These are phyloP conservation scores for Oreochromis niloticus DNA, from an alignment of 2,113 vertebrate species.

Conservation along the genomic window DNA sequence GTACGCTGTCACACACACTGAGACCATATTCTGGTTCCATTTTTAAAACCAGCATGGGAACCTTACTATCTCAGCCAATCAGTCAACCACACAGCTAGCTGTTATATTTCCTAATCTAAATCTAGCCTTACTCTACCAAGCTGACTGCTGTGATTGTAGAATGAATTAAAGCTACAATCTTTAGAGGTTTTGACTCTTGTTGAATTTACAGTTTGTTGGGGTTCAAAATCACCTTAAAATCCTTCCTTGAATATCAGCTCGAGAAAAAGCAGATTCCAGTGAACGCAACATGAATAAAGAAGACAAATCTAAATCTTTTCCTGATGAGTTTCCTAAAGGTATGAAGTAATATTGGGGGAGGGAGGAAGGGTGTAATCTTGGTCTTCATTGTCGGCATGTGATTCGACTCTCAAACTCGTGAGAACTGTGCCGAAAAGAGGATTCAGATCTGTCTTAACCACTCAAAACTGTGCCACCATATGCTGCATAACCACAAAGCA, in stretches of 20 bases:
- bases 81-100: not conserved
- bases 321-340: not conserved
- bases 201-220: not conserved
- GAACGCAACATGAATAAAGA: not conserved
- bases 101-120: not conserved
- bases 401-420: constrained; percentile 24
- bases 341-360: not conserved
- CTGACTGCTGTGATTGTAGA: not conserved
- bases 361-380: not conserved
- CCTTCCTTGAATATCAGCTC: not conserved
- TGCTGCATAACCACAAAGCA: not conserved
- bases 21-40: not conserved
- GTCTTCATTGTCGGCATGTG: constrained; percentile 31
- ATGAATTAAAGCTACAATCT: not conserved
- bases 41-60: not conserved
- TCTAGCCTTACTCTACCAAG: not conserved
- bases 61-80: not conserved
- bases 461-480: constrained; percentile 32
- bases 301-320: not conserved
- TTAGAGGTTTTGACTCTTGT: not conserved
- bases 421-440: constrained; percentile 22
- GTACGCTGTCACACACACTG: not conserved
- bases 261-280: not conserved
- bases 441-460: constrained; percentile 9
- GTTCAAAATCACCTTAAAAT: not conserved